A percentile compares a stretch with the other conserved stretches of the same genome.
phyloP scores from a whole-genome alignment of 2,888 invertebrate genomes.

The Ceraclea dissimilis region DNA sequence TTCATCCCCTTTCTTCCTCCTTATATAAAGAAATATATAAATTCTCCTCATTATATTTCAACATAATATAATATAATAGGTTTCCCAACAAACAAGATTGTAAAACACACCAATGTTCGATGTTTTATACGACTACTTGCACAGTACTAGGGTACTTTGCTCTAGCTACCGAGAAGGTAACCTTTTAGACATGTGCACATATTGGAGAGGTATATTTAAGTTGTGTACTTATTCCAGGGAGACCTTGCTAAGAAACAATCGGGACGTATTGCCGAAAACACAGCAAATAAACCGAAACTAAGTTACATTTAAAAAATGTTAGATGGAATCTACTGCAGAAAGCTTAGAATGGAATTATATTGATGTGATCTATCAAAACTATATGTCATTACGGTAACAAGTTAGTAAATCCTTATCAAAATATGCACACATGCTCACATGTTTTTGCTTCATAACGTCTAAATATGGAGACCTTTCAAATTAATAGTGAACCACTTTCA shows the following conservation, averaged over 20 bases:
- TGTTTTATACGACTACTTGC: conserved; percentile 8
- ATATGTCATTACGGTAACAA: too few species aligned
- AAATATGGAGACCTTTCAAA: too few species aligned
- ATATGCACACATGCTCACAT: too few species aligned
- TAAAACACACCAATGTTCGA: conserved; percentile 17
- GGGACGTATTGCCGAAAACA: background rate
- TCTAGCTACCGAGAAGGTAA: too few species aligned
- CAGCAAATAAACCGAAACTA: background rate
- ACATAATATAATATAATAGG: conserved; percentile 15
- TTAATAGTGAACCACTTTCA: too few species aligned
- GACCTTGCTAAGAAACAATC: background rate
- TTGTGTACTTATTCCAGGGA: background rate
- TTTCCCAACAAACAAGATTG: conserved; percentile 25
- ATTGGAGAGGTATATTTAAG: background rate
- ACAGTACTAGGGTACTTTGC: too few species aligned
- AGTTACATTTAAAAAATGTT: background rate
- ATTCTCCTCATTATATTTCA: conserved; percentile 25
- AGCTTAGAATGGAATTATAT: too few species aligned
- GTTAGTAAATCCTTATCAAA: too few species aligned
- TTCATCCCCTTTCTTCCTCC: background rate
- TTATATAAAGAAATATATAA: conserved; percentile 8
- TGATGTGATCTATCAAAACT: too few species aligned
- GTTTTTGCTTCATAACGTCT: too few species aligned
- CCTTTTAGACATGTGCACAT: background rate
- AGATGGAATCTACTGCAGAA: too few species aligned